A percentile compares a stretch with the other conserved stretches of the same genome.
Conservation (phyloP, 1,140 invertebrate genomes). For the Helicoverpa armigera region DNA sequence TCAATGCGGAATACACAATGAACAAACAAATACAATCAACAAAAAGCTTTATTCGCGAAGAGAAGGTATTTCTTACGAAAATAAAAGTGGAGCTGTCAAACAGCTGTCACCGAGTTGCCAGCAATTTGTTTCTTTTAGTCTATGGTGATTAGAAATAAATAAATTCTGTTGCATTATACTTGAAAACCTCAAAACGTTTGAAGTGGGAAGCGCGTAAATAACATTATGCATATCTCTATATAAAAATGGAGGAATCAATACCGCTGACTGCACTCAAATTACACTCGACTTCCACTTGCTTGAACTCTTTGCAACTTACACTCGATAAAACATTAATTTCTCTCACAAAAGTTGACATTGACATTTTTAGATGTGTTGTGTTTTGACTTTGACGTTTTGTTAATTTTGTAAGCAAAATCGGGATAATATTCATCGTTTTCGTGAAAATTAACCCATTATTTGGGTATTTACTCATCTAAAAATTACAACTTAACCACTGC, state of each 20-base stretch:
- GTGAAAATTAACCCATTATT: not conserved
- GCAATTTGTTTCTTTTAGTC: slow-evolving; percentile 31
- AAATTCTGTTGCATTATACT: no score
- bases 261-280: not conserved
- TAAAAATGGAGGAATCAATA: no score
- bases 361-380: not conserved
- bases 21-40: slow-evolving; percentile 63
- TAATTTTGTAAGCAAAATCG: not conserved
- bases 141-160: not conserved
- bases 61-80: slow-evolving; percentile 75
- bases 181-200: no score
- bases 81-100: slow-evolving; percentile 79
- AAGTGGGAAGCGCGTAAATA: no score
- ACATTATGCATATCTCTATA: no score
- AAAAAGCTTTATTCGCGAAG: slow-evolving; percentile 63
- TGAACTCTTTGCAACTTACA: no score
- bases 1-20: slow-evolving; percentile 47
- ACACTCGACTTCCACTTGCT: no score
- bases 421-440: not conserved
- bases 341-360: not conserved
- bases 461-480: not conserved
- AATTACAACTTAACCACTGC: no score
- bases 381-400: not conserved
- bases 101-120: slow-evolving; percentile 67
- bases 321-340: no score